These are phyloP conservation scores for Torymus aiolomorphi DNA, from an alignment of 2,888 invertebrate genomes.

Conservation along the genomic window DNA sequence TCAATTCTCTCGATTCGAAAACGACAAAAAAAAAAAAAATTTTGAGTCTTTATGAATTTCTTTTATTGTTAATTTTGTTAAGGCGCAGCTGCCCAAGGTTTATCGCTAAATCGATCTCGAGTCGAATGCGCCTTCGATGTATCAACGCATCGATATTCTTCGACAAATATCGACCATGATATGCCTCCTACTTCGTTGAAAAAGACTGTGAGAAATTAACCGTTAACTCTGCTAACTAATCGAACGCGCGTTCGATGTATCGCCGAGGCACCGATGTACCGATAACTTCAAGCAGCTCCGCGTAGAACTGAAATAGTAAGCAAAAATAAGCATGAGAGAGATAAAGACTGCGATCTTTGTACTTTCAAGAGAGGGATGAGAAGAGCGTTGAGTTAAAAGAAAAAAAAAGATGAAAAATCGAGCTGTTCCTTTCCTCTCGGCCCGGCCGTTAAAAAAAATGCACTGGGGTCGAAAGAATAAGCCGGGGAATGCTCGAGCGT, in stretches of 20 bases:
- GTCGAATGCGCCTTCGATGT: neutral
- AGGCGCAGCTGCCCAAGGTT: slow-evolving; percentile 2
- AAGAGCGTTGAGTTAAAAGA: neutral
- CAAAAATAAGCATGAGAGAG: slow-evolving; percentile 51
- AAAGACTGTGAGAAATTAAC: slow-evolving; percentile 8
- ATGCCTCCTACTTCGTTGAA: neutral
- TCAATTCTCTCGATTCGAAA: slow-evolving; percentile 42
- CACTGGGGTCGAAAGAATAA: neutral
- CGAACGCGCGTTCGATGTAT: slow-evolving; percentile 4
- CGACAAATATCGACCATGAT: neutral
- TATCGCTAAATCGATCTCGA: slow-evolving; percentile 12
- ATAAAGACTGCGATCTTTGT: slow-evolving; percentile 58
- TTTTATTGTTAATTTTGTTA: slow-evolving; percentile 26
- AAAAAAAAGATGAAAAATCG: slow-evolving; percentile 27
- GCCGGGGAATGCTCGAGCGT: slow-evolving; percentile 47
- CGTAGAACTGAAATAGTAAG: slow-evolving; percentile 25
- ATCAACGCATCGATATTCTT: neutral
- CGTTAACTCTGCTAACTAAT: neutral
- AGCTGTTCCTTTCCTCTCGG: slow-evolving; percentile 14
- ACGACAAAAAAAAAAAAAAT: slow-evolving; percentile 5
- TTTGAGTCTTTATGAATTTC: slow-evolving; percentile 19
- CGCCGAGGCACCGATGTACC: neutral
- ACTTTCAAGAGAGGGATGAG: slow-evolving; percentile 36
- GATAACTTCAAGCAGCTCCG: neutral
- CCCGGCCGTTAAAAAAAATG: slow-evolving; percentile 15